Evolutionary conservation across 2,888 invertebrate species (phyloP).

Genomic region (Timandra comae): DNA sequence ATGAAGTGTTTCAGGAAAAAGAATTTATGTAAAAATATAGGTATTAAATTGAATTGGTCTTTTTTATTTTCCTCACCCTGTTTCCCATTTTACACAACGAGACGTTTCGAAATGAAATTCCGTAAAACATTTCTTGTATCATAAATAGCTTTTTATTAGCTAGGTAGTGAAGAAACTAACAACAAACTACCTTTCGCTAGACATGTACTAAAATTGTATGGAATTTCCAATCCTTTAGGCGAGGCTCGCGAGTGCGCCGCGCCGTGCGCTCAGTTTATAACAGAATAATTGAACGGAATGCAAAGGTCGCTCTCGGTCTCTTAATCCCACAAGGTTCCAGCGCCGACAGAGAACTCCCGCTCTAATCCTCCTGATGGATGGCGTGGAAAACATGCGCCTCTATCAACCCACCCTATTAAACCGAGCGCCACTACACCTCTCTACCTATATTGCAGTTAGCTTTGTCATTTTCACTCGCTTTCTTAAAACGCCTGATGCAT

Average conservation of each 20-base stretch:
- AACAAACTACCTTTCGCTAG: too few species aligned
- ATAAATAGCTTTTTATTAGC: too few species aligned
- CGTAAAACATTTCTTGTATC: neutral
- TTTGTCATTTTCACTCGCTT: constrained; percentile 14
- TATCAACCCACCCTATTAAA: constrained; percentile 27
- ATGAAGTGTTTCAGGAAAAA: constrained; percentile 65
- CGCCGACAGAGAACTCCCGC: constrained; percentile 29
- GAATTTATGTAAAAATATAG: constrained; percentile 61
- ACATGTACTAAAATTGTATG: constrained; percentile 5
- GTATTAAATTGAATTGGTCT: constrained; percentile 31
- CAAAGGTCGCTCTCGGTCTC: constrained; percentile 29
- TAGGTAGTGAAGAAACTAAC: too few species aligned
- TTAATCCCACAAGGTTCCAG: constrained; percentile 40
- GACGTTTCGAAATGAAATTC: neutral
- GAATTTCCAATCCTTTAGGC: constrained; percentile 9
- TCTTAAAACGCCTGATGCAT: neutral
- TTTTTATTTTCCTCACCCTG: constrained; percentile 19
- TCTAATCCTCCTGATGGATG: constrained; percentile 47
- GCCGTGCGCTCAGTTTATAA: constrained; percentile 29
- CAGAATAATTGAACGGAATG: constrained; percentile 35
- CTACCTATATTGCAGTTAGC: constrained; percentile 13
- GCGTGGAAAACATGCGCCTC: constrained; percentile 19
- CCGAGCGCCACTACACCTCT: constrained; percentile 15
- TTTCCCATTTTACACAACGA: too few species aligned
- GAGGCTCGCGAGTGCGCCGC: constrained; percentile 5